Conservation (phyloP, 2,888 invertebrate genomes). For the Exocentrus adspersus region DNA sequence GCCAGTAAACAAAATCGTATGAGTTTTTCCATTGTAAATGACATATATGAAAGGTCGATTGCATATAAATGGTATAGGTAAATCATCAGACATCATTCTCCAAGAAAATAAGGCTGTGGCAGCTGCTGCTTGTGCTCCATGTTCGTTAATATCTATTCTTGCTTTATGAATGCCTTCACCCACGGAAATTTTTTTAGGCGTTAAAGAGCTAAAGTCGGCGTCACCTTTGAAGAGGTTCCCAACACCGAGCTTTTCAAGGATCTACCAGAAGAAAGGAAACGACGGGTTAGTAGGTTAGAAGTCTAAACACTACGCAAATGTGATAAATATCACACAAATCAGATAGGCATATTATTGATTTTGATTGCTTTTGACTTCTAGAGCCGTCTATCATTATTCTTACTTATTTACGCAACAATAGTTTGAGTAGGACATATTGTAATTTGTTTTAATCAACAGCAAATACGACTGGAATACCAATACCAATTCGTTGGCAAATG, state of each 20-base stretch:
- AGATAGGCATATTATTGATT: too few species aligned
- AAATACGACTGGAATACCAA: too few species aligned
- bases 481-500: too few species aligned
- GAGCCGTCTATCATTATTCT: too few species aligned
- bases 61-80: slow-evolving; percentile 79
- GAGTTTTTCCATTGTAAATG: slow-evolving; percentile 76
- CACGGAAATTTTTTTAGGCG: slow-evolving; percentile 64
- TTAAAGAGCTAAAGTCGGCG: slow-evolving; percentile 68
- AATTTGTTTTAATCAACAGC: too few species aligned
- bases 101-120: slow-evolving; percentile 86
- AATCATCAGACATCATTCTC: slow-evolving; percentile 68
- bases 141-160: slow-evolving; percentile 84
- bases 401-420: too few species aligned
- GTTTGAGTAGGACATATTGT: too few species aligned
- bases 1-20: slow-evolving; percentile 76
- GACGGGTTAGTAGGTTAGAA: slow-evolving; percentile 37
- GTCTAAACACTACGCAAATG: not conserved
- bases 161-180: slow-evolving; percentile 79
- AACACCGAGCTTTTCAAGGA: slow-evolving; percentile 68
- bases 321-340: not conserved
- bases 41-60: slow-evolving; percentile 88
- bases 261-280: slow-evolving; percentile 52
- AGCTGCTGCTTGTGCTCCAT: slow-evolving; percentile 87
- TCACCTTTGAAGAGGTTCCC: slow-evolving; percentile 66
- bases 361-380: slow-evolving; percentile 4